These are phyloP conservation scores for Ascidia mentula DNA, from an alignment of 23 tunicate genomes.

Conservation along the genomic window DNA sequence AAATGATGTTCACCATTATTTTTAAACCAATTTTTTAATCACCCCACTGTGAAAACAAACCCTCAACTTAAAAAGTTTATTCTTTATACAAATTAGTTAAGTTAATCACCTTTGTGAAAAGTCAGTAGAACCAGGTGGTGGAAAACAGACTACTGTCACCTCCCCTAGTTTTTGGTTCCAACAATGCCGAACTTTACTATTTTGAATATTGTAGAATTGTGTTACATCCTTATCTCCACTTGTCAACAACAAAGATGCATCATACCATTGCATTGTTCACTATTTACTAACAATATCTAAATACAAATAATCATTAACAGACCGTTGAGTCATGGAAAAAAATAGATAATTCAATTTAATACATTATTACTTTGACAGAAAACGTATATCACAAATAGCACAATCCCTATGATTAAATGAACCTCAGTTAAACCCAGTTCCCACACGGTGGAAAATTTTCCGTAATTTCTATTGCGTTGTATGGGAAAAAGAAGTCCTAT, in stretches of 20 bases:
- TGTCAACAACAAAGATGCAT: neutral
- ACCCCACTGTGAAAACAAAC: neutral
- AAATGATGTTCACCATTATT: neutral
- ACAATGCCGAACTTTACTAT: too few relatives aligned
- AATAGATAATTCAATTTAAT: too few relatives aligned
- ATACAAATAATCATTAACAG: too few relatives aligned
- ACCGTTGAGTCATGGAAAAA: too few relatives aligned
- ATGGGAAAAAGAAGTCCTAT: too few relatives aligned
- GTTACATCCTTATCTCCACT: neutral
- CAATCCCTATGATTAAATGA: too few relatives aligned
- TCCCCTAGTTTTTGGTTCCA: conserved; percentile 1
- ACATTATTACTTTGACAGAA: too few relatives aligned
- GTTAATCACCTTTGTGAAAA: neutral
- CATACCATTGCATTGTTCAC: neutral
- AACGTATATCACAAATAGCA: too few relatives aligned
- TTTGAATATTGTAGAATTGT: neutral
- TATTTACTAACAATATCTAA: neutral
- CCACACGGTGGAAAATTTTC: too few relatives aligned
- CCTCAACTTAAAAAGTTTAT: neutral
- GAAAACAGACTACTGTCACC: neutral
- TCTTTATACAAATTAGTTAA: neutral
- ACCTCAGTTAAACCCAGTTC: too few relatives aligned
- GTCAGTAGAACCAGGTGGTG: neutral
- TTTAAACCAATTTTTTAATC: neutral
- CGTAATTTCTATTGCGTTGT: too few relatives aligned